phyloP scores from a whole-genome alignment of 2,888 invertebrate species.

The Vanessa cardui region DNA sequence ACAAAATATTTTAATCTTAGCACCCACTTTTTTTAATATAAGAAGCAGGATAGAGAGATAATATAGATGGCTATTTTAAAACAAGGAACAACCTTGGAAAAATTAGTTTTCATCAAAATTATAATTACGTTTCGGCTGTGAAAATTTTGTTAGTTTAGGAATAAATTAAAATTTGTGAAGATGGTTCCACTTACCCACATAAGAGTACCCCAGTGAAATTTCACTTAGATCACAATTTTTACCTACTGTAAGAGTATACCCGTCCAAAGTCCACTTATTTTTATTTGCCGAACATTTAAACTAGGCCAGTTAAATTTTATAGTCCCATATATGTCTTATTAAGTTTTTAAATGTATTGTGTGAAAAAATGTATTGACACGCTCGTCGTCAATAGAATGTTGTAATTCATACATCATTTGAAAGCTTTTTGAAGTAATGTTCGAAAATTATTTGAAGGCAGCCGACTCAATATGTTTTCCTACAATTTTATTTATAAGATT shows the following conservation, averaged over 20 bases:
- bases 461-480: slow-evolving; percentile 13
- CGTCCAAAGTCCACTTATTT: slow-evolving; percentile 59
- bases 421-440: neutral
- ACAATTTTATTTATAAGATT: neutral
- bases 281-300: slow-evolving; percentile 46
- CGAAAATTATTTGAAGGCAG: slow-evolving; percentile 11
- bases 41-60: slow-evolving; percentile 2
- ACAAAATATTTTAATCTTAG: slow-evolving; percentile 4
- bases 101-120: slow-evolving; percentile 57
- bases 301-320: slow-evolving; percentile 53
- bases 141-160: slow-evolving; percentile 66
- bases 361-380: slow-evolving; percentile 1
- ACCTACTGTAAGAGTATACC: slow-evolving; percentile 55
- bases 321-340: slow-evolving; percentile 22
- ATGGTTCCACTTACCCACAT: slow-evolving; percentile 16
- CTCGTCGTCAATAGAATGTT: neutral
- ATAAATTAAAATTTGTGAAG: slow-evolving; percentile 24
- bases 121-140: slow-evolving; percentile 75
- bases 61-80: slow-evolving; percentile 14
- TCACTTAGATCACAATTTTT: slow-evolving; percentile 49
- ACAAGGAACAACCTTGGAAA: slow-evolving; percentile 16
- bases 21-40: slow-evolving; percentile 9
- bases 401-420: neutral
- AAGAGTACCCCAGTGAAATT: slow-evolving; percentile 48
- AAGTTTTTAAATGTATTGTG: slow-evolving; percentile 10